These are phyloP conservation scores for Stenurella melanura DNA, from an alignment of 2,888 invertebrate species.

Conservation along the genomic window DNA sequence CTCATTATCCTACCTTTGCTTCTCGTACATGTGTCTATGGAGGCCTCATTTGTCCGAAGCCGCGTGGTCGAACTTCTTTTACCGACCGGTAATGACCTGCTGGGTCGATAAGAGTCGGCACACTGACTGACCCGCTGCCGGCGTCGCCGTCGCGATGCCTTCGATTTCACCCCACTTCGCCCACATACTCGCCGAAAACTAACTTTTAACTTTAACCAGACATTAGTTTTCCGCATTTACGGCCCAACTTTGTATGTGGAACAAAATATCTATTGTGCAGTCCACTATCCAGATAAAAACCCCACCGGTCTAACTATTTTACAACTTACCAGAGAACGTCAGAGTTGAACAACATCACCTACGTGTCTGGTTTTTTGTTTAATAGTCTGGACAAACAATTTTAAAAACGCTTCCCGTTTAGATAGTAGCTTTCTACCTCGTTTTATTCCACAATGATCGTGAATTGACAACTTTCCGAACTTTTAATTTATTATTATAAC, in stretches of 20 bases:
- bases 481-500: no score
- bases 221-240: conserved; percentile 56
- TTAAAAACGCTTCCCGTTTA: neutral
- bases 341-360: conserved; percentile 52
- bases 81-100: conserved; percentile 56
- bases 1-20: conserved; percentile 65
- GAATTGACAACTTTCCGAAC: neutral
- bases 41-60: conserved; percentile 70
- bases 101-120: conserved; percentile 69
- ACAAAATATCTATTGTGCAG: conserved; percentile 51
- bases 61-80: conserved; percentile 64
- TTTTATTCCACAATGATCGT: neutral
- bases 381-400: neutral
- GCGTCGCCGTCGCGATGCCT: conserved; percentile 68
- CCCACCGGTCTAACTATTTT: conserved; percentile 49
- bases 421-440: neutral
- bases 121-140: conserved; percentile 71
- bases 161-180: conserved; percentile 63
- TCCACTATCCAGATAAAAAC: conserved; percentile 49
- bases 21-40: conserved; percentile 71
- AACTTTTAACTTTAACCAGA: conserved; percentile 53
- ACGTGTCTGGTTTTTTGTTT: conserved; percentile 19
- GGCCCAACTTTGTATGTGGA: conserved; percentile 56
- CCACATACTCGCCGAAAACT: conserved; percentile 52
- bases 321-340: conserved; percentile 48